These are phyloP conservation scores for Neodon shergylaensis DNA, from an alignment of 2,113 vertebrate species.

Conservation along the genomic window DNA sequence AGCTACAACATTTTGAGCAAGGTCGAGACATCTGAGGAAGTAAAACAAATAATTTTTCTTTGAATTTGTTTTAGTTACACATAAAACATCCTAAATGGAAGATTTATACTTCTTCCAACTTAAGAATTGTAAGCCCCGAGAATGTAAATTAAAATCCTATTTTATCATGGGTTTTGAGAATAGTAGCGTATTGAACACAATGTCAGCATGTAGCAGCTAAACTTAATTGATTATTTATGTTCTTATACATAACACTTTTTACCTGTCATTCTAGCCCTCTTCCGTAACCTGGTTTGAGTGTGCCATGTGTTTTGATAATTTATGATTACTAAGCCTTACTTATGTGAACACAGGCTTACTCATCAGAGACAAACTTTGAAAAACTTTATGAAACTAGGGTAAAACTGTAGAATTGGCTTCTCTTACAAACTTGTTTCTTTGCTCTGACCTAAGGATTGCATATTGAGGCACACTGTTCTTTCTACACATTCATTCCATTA, in stretches of 20 bases:
- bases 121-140: conserved; percentile 35
- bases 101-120: conserved; percentile 19
- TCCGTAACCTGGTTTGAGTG: not conserved
- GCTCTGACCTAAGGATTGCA: not conserved
- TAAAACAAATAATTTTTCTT: conserved; percentile 45
- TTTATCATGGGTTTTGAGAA: conserved; percentile 22
- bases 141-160: conserved; percentile 38
- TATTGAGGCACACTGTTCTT: not conserved
- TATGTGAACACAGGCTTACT: not conserved
- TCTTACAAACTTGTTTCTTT: not conserved
- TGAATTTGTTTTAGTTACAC: conserved; percentile 46
- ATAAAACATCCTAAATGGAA: conserved; percentile 27
- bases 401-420: not conserved
- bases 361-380: not conserved
- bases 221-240: not conserved
- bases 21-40: not conserved
- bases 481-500: not conserved
- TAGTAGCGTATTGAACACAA: not conserved
- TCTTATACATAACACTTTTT: not conserved
- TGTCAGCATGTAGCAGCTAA: not conserved
- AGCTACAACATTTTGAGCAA: not conserved
- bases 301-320: conserved; percentile 6
- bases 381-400: conserved; percentile 19
- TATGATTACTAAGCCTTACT: conserved; percentile 50
- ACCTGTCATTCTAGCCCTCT: conserved; percentile 1